These are phyloP conservation scores for Manduca sexta DNA, from an alignment of 1,140 invertebrate species.

Conservation along the genomic window DNA sequence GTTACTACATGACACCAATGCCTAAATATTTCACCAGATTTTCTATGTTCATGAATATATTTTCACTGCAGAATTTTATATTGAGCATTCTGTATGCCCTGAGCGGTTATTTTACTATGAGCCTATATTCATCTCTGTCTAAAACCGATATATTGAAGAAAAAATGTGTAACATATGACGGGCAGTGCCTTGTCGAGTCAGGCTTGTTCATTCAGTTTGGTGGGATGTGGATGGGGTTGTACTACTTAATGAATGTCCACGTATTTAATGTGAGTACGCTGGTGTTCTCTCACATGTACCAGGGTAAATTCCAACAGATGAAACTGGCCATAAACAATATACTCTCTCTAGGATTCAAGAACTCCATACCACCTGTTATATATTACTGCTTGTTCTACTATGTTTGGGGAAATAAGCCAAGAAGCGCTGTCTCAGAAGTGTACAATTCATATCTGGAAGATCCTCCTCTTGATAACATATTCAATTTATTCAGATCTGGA, in stretches of 20 bases:
- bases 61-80: conserved; percentile 76
- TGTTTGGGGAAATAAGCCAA: conserved; percentile 67
- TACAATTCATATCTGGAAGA: conserved; percentile 72
- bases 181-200: conserved; percentile 58
- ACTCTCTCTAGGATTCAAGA: conserved; percentile 73
- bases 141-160: conserved; percentile 71
- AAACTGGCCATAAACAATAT: conserved; percentile 73
- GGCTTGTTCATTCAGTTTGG: conserved; percentile 76
- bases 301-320: conserved; percentile 78
- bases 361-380: conserved; percentile 75
- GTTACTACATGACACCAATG: conserved; percentile 46
- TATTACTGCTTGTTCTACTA: conserved; percentile 77
- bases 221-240: conserved; percentile 80
- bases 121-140: conserved; percentile 76
- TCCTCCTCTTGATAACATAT: conserved; percentile 69
- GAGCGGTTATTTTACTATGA: conserved; percentile 75
- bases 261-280: conserved; percentile 73
- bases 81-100: conserved; percentile 74
- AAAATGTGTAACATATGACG: conserved; percentile 48
- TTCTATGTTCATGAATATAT: conserved; percentile 74
- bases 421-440: conserved; percentile 53
- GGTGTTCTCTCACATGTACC: conserved; percentile 79
- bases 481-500: conserved; percentile 66
- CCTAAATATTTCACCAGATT: conserved; percentile 77
- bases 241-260: conserved; percentile 76